Evolutionary conservation across 2,888 invertebrate species (phyloP).

Genomic region (Pemphredon lugubris): DNA sequence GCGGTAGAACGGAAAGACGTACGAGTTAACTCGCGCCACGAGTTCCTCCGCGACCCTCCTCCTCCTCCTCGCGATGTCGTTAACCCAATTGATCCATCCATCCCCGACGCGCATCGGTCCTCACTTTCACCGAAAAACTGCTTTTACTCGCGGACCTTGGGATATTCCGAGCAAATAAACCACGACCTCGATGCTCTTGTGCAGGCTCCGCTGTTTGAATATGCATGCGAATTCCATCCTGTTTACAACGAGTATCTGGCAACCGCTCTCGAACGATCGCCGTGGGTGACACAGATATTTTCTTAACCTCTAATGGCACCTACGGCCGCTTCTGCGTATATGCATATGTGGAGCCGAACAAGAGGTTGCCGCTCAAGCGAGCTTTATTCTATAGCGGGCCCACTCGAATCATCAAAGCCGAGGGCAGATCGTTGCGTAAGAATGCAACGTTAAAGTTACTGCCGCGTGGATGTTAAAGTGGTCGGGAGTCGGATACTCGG

Average conservation of each 20-base stretch:
- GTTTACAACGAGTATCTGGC: constrained; percentile 73
- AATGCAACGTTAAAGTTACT: constrained; percentile 9
- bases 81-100: constrained; percentile 38
- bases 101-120: not conserved
- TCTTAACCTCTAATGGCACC: constrained; percentile 65
- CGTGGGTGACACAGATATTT: constrained; percentile 72
- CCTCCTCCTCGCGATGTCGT: too few relatives aligned
- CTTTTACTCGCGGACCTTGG: constrained; percentile 33
- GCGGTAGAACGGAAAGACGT: not conserved
- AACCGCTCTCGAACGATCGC: constrained; percentile 56
- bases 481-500: too few relatives aligned
- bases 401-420: constrained; percentile 13
- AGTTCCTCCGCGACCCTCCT: not conserved
- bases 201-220: constrained; percentile 70
- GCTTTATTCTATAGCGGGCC: not conserved
- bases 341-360: constrained; percentile 30
- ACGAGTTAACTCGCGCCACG: not conserved
- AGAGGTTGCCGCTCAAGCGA: constrained; percentile 12
- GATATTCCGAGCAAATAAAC: constrained; percentile 28
- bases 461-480: constrained; percentile 1
- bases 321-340: constrained; percentile 31
- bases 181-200: constrained; percentile 58
- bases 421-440: constrained; percentile 39
- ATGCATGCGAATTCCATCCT: constrained; percentile 77
- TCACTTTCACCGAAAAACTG: constrained; percentile 56